phyloP scores from a whole-genome alignment of 2,888 invertebrate genomes.

The Caenorhabditis virilis region DNA sequence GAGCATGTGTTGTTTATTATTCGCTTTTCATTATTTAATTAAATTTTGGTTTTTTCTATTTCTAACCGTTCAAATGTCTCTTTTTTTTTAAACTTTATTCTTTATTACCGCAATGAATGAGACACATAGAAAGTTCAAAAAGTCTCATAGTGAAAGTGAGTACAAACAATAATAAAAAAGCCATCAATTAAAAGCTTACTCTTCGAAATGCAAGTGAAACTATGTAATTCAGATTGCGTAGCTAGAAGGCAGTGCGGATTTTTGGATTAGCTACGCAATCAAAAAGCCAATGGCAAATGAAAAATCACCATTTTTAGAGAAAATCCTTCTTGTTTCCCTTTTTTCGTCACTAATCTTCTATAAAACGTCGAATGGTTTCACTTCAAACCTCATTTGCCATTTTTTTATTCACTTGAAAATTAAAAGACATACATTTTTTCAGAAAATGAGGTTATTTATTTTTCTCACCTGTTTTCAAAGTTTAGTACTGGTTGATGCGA shows the following conservation, averaged over 20 bases:
- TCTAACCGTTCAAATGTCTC: neutral
- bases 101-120: no score
- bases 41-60: neutral
- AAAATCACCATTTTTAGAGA: no score
- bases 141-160: neutral
- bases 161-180: neutral
- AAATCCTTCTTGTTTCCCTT: constrained; percentile 15
- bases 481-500: neutral
- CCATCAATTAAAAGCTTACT: constrained; percentile 7
- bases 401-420: neutral
- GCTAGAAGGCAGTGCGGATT: constrained; percentile 1
- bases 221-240: no score
- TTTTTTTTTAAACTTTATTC: neutral
- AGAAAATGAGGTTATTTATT: no score
- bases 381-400: constrained; percentile 13
- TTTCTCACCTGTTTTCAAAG: no score
- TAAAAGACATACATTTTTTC: no score
- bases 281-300: neutral
- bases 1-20: neutral
- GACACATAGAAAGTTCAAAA: no score
- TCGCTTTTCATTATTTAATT: neutral
- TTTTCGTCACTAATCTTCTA: constrained; percentile 18
- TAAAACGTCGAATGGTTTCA: constrained; percentile 10
- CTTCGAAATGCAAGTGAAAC: constrained; percentile 10
- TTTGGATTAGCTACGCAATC: constrained; percentile 13